Evolutionary conservation across 2,888 invertebrate genomes (phyloP).

Genomic region (Campopleginae sp.): DNA sequence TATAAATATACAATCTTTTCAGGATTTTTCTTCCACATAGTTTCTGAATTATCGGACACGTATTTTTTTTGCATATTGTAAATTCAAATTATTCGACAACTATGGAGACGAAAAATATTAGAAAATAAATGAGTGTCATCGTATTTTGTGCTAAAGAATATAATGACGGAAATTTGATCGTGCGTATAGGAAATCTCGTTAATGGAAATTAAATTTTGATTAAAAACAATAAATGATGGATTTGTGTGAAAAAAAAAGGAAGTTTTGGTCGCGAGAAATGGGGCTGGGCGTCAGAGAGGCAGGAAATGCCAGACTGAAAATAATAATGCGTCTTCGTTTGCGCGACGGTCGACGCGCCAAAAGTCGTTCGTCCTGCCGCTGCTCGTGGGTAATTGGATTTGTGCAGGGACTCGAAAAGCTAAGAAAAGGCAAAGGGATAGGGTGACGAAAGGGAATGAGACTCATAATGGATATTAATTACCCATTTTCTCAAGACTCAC

Average conservation of each 20-base stretch:
- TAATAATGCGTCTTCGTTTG: constrained; percentile 82
- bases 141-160: no score
- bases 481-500: constrained; percentile 71
- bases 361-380: constrained; percentile 31
- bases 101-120: no score
- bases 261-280: constrained; percentile 10
- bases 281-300: not conserved
- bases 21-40: no score
- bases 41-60: no score
- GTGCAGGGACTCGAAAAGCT: constrained; percentile 34
- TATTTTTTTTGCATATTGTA: no score
- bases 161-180: no score
- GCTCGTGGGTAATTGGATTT: constrained; percentile 76
- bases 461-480: constrained; percentile 84
- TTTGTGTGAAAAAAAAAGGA: not conserved
- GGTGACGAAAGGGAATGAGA: constrained; percentile 26
- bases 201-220: no score
- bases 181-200: no score
- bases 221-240: not conserved
- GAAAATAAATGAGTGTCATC: no score
- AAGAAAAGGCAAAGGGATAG: constrained; percentile 39
- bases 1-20: no score
- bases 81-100: no score
- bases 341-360: constrained; percentile 67
- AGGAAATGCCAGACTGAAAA: constrained; percentile 62